Conservation (phyloP, 1,140 invertebrate species). For the Mactra quadrangularis region DNA sequence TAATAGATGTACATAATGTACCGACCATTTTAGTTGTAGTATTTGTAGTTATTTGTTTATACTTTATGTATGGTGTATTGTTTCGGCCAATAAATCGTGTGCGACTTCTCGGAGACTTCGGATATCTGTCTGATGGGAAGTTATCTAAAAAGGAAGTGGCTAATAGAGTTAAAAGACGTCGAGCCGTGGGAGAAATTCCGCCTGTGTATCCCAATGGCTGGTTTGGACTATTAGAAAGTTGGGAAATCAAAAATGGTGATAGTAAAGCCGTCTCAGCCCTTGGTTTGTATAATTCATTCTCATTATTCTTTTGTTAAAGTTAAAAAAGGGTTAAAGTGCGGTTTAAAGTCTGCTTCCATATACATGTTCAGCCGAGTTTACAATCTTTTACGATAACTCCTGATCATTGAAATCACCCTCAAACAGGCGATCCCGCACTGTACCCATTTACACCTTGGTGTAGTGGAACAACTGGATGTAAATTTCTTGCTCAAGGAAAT, state of each 20-base stretch:
- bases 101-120: slow-evolving; percentile 82
- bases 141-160: slow-evolving; percentile 80
- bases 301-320: too few species aligned
- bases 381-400: too few species aligned
- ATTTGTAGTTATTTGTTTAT: slow-evolving; percentile 27
- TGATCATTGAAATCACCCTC: too few species aligned
- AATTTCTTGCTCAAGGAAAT: too few species aligned
- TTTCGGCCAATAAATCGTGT: slow-evolving; percentile 77
- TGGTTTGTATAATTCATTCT: too few species aligned
- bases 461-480: too few species aligned
- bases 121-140: slow-evolving; percentile 82
- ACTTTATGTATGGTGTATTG: slow-evolving; percentile 67
- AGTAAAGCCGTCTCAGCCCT: slow-evolving; percentile 88
- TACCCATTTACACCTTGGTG: too few species aligned
- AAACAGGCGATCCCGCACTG: too few species aligned
- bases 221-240: slow-evolving; percentile 91
- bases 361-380: too few species aligned
- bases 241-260: slow-evolving; percentile 86
- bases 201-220: slow-evolving; percentile 96
- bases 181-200: slow-evolving; percentile 84
- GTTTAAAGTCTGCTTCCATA: too few species aligned
- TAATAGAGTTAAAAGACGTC: slow-evolving; percentile 82
- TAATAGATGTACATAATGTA: neutral
- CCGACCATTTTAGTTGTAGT: slow-evolving; percentile 56
- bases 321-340: too few species aligned